Evolutionary conservation across 2,113 vertebrate genomes (phyloP), one percentile per base, ranked within the genome.

Genomic region (Polypterus senegalus): DNA sequence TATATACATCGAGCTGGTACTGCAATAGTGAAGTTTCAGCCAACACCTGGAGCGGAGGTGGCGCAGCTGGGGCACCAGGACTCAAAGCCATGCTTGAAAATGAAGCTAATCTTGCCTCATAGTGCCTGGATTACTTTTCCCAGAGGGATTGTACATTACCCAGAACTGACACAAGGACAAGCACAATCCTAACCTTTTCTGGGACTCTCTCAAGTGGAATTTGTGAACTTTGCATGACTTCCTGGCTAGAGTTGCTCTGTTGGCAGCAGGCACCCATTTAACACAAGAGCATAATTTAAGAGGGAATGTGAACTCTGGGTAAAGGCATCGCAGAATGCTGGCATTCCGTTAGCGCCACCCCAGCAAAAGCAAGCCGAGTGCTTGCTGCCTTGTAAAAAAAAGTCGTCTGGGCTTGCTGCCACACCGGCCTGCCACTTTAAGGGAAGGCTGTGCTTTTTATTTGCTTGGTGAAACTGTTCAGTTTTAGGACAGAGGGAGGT

Each of bases 401-500:
- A 27, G 27, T 27, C 27, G 27, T 27, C 10, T 10, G 51, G 51
- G 7, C 10, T 52, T 7, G 10, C 7, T 52, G 7, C 10, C 51
- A 52, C 10, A 10, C 7, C 51, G 10, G 51, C 51, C 7, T 52
- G 10, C 68, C 81, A 74, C 83, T 87, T 89, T 87, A 86, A 86
- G 81, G 74, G 66, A 66, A 58, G 75, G 75, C 80, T 47, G 47
- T 58, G 70, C 76, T 76, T 77, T 82, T 81, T 77, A 85, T 81
- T 81, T 77, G 86, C 86, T 85, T 79, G 83, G 90, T 97, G 86
- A 98, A 98, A 97, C 92, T 96, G 92, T 92, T 93, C 86, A 88
- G 93, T 95, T 98, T 98, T 98, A 92, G 94, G 93, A 93, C 92
- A 93, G 86, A 83, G 88, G 83, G 90, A 91, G 93, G 92, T 93